Percentiles rank a stretch among this genome's conserved stretches.
Conservation (phyloP, 2,113 vertebrate genomes). For the Oreochromis aureus region DNA sequence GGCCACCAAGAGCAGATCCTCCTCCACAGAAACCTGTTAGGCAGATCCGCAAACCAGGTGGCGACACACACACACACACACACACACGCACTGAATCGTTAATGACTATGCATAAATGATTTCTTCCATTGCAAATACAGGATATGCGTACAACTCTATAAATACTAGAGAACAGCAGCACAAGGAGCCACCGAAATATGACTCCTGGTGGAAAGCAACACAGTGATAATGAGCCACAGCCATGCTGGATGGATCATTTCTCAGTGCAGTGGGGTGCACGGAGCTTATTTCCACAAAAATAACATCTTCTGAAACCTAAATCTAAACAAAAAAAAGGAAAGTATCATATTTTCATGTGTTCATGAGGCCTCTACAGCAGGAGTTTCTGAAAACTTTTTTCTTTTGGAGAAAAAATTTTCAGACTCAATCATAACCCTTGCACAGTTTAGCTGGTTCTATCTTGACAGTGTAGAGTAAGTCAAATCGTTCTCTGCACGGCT, state of each 20-base stretch:
- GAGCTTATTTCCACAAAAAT: background rate
- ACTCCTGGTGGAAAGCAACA: slow-evolving; percentile 20
- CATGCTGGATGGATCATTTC: background rate
- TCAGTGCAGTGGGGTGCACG: background rate
- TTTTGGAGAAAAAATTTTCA: fast-evolving
- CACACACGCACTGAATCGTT: background rate
- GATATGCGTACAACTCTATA: slow-evolving; percentile 38
- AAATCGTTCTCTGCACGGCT: background rate
- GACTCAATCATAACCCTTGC: background rate
- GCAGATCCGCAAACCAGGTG: slow-evolving; percentile 63
- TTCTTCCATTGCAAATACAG: background rate
- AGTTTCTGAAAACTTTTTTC: background rate
- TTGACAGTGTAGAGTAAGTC: background rate
- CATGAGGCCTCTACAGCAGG: background rate
- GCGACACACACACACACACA: background rate
- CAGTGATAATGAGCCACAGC: slow-evolving; percentile 15
- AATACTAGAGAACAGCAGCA: slow-evolving; percentile 36
- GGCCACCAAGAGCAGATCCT: slow-evolving; percentile 49
- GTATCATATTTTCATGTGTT: background rate
- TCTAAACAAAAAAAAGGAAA: background rate
- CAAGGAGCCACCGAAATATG: slow-evolving; percentile 46
- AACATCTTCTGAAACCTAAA: background rate
- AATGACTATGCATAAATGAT: background rate
- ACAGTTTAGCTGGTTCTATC: background rate
- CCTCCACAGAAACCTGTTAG: slow-evolving; percentile 55